phyloP scores from a whole-genome alignment of 2,888 invertebrate species.

The Parnassius apollo region DNA sequence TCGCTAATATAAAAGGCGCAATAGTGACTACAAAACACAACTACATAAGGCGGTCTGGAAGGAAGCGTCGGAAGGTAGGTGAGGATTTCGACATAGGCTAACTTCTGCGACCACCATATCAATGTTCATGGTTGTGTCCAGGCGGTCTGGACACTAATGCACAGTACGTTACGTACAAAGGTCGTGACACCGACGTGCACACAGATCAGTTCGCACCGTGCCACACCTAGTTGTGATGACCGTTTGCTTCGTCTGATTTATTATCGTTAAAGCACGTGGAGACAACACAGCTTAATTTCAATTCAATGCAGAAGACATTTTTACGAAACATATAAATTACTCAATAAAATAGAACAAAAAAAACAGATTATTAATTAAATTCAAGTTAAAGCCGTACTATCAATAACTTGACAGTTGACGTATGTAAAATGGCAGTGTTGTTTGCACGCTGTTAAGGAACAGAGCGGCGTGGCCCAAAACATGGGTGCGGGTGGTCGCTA shows the following conservation, averaged over 20 bases:
- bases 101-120: slow-evolving; percentile 66
- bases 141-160: slow-evolving; percentile 18
- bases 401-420: slow-evolving; percentile 24
- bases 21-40: slow-evolving; percentile 50
- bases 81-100: slow-evolving; percentile 59
- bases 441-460: slow-evolving; percentile 41
- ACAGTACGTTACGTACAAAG: slow-evolving; percentile 31
- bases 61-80: slow-evolving; percentile 33
- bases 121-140: slow-evolving; percentile 13
- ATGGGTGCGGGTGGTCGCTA: slow-evolving; percentile 76
- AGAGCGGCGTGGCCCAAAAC: slow-evolving; percentile 51
- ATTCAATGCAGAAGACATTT: slow-evolving; percentile 16
- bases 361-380: background rate
- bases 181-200: slow-evolving; percentile 51
- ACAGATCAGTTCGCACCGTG: slow-evolving; percentile 60
- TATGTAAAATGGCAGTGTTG: slow-evolving; percentile 42
- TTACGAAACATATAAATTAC: too few relatives aligned
- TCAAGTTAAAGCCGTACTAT: background rate
- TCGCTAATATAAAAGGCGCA: slow-evolving; percentile 50
- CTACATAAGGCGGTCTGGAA: slow-evolving; percentile 38
- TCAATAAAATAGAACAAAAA: background rate
- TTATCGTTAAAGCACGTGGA: slow-evolving; percentile 44
- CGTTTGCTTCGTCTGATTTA: slow-evolving; percentile 59
- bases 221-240: slow-evolving; percentile 78
- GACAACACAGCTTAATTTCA: slow-evolving; percentile 56